phyloP scores from a whole-genome alignment of 64 coral and sea anemone genomes.

The Acropora yongei region DNA sequence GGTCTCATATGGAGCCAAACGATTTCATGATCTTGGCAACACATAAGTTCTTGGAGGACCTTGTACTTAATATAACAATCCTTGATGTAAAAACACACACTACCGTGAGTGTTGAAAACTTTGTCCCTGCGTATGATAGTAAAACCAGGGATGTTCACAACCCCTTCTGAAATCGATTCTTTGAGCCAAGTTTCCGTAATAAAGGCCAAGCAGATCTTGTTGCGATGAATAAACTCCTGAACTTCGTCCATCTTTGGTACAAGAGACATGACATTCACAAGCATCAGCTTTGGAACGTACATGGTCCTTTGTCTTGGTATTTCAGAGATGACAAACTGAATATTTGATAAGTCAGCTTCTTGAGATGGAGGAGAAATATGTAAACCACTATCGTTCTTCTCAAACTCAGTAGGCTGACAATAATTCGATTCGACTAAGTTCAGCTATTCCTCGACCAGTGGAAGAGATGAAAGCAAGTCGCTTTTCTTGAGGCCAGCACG shows the following conservation, averaged over 20 bases:
- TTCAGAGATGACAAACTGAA: not conserved
- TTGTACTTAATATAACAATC: not conserved
- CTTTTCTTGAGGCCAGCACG: constrained; percentile 9
- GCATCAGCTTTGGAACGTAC: constrained; percentile 11
- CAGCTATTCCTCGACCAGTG: not conserved
- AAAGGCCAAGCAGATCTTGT: constrained; percentile 29
- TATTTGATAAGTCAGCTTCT: not conserved
- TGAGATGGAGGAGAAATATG: not conserved
- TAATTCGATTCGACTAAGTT: not conserved
- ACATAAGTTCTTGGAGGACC: constrained; percentile 7
- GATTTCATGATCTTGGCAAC: constrained; percentile 27
- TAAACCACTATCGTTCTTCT: not conserved
- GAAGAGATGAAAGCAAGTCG: not conserved
- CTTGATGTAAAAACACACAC: constrained; percentile 36
- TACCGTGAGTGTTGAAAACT: constrained; percentile 34
- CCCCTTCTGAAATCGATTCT: constrained; percentile 12
- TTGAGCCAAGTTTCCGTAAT: constrained; percentile 59
- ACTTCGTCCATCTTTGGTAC: constrained; percentile 37
- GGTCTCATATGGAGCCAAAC: constrained; percentile 34
- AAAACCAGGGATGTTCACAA: constrained; percentile 27
- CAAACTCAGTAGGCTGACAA: not conserved
- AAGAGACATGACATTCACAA: constrained; percentile 3
- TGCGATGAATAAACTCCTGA: not conserved
- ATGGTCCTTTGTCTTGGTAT: constrained; percentile 7
- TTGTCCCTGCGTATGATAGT: constrained; percentile 21